Evolutionary conservation across 2,797 vertebrate genomes (phyloP), one percentile per base, ranked within the genome.

Genomic region (Acridotheres tristis): DNA sequence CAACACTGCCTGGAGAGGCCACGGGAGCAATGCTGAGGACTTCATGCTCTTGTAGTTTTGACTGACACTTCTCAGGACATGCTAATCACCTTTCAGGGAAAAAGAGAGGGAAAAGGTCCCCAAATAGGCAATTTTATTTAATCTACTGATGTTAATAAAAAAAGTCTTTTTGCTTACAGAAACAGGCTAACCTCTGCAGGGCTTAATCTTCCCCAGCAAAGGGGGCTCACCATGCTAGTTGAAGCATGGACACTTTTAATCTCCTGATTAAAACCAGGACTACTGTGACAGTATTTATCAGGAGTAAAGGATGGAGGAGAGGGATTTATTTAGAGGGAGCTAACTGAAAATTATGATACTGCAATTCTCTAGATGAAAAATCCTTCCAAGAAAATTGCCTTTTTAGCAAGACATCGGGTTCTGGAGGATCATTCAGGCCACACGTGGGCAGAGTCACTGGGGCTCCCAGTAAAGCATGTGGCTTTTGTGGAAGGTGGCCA

Each of bases 251-350:
- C 88, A 76, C 67, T 88, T 69, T 42, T 81, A 78, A 77, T 92
- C 89, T 84, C 71, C 83, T 69, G 90, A 90, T 82, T 86, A 90
- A 93, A 84, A 66, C 14, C 84, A 84, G 59, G 47, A 75, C 22
- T 53, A 45, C 48, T 69, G 23, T 43, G 71, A 91, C 45, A 54
- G 71, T 36, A 76, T 65, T 90, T 90, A 85, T 78, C 61, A 40
- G 57, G 62, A 88, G 45, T 47, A 73, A 89, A 81, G 66, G 84
- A 84, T 40, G 54, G 80, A 92, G 29, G 51, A 87, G 51, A 78
- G 67, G 67, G 67, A 80, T 90, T 85, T 92, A 68, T 84, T 86
- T 63, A 90, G 51, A 38, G 51, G 36, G 16, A 93, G 32, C 85
- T 50, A 57, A 66, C 74, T 51, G 48, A 89, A 77, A 90, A 72